phyloP scores from a whole-genome alignment of 2,797 vertebrate genomes.

The Lycodopsis pacificus region DNA sequence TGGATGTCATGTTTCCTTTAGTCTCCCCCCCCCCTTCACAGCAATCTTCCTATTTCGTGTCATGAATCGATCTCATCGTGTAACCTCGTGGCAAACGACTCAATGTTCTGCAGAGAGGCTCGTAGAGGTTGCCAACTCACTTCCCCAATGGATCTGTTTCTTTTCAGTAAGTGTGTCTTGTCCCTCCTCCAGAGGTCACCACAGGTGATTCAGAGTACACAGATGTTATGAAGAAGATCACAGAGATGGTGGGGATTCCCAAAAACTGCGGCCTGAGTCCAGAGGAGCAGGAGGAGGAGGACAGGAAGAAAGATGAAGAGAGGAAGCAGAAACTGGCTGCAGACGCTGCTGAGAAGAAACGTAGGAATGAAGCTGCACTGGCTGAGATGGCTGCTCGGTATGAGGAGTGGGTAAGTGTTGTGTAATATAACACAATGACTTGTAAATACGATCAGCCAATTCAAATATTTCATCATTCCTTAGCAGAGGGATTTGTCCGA shows the following conservation, averaged over 20 bases:
- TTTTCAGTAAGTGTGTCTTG: neutral
- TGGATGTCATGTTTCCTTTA: neutral
- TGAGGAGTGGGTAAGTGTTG: slow-evolving; percentile 89
- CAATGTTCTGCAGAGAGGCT: neutral
- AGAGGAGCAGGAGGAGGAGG: slow-evolving; percentile 85
- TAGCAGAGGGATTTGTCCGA: slow-evolving; percentile 87
- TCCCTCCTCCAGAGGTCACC: slow-evolving; percentile 66
- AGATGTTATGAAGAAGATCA: slow-evolving; percentile 83
- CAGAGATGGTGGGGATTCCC: slow-evolving; percentile 84
- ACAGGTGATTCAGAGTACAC: slow-evolving; percentile 75
- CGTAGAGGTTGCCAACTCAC: neutral
- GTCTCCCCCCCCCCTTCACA: neutral
- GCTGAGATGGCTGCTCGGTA: slow-evolving; percentile 85
- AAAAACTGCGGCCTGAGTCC: slow-evolving; percentile 89
- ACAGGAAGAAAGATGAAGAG: slow-evolving; percentile 79
- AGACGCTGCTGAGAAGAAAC: slow-evolving; percentile 78
- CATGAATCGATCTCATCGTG: neutral
- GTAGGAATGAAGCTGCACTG: slow-evolving; percentile 79
- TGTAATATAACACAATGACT: neutral
- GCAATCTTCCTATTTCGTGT: neutral
- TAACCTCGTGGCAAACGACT: neutral
- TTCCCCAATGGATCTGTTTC: neutral
- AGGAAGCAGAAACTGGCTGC: slow-evolving; percentile 70
- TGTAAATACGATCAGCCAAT: neutral
- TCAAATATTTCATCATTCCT: neutral